Evolutionary conservation across 2,888 invertebrate genomes (phyloP).

Genomic region (Leptinotarsa haldemani): DNA sequence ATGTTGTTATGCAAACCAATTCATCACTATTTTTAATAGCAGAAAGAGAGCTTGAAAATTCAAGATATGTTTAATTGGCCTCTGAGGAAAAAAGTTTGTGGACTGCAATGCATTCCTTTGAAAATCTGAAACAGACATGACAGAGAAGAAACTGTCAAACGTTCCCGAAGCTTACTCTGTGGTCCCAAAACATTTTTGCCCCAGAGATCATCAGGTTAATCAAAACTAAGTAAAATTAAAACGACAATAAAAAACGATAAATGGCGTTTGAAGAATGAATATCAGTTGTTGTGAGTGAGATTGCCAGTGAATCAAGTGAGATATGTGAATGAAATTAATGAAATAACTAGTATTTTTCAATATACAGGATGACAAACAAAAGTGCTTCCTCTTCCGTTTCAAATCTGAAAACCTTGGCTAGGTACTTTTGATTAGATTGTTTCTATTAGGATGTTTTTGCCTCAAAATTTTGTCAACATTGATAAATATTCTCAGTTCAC

Average conservation of each 20-base stretch:
- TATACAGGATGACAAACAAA: background rate
- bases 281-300: constrained; percentile 10
- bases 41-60: constrained; percentile 27
- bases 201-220: background rate
- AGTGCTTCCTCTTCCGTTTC: background rate
- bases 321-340: background rate
- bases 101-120: constrained; percentile 3
- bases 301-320: background rate
- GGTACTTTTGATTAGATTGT: too few species aligned
- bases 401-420: too few species aligned
- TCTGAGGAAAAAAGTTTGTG: constrained; percentile 9
- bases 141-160: background rate
- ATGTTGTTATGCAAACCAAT: constrained; percentile 24
- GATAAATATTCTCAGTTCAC: too few species aligned
- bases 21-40: constrained; percentile 10
- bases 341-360: background rate
- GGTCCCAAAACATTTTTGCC: constrained; percentile 7
- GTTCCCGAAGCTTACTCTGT: background rate
- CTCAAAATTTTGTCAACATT: too few species aligned
- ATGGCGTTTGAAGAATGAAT: constrained; percentile 1
- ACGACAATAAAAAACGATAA: background rate
- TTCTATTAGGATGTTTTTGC: too few species aligned
- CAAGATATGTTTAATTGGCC: background rate
- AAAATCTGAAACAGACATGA: background rate
- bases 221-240: background rate